Percentiles rank a stretch among this genome's conserved stretches.
These are phyloP conservation scores for Masnerella sp. DNA, from an alignment of 2,888 invertebrate species.

Conservation along the genomic window DNA sequence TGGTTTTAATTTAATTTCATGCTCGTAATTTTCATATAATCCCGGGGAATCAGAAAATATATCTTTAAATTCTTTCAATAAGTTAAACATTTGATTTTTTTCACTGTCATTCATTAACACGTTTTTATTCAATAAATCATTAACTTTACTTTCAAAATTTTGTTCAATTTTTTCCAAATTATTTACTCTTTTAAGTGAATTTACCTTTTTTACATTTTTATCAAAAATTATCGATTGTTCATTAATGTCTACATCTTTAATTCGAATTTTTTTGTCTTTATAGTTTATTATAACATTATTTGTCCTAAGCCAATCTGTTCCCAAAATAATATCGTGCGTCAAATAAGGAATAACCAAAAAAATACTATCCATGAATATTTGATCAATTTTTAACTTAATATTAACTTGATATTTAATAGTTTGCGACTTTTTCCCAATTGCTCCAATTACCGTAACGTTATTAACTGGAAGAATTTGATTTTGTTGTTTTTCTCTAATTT, in stretches of 20 bases:
- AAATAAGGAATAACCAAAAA: background rate
- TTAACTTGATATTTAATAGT: background rate
- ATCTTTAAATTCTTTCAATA: constrained; percentile 7
- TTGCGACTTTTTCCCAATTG: constrained; percentile 1
- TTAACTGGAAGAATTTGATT: background rate
- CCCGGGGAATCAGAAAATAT: constrained; percentile 15
- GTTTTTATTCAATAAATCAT: too few relatives aligned
- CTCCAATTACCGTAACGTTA: background rate
- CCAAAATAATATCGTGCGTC: background rate
- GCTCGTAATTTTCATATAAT: constrained; percentile 9
- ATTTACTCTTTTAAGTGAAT: background rate
- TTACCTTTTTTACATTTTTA: background rate
- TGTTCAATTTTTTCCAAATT: background rate
- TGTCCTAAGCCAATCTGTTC: constrained; percentile 1
- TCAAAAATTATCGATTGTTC: background rate
- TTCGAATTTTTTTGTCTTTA: background rate
- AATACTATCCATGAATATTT: background rate
- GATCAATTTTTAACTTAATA: background rate
- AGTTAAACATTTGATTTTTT: background rate
- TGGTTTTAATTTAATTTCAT: constrained; percentile 12
- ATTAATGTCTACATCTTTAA: background rate
- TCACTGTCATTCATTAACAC: background rate
- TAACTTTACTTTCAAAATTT: background rate
- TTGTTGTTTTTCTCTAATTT: background rate
- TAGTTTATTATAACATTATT: background rate